Evolutionary conservation across 2,797 vertebrate genomes (phyloP), one percentile per base, ranked within the genome.

Genomic region (Pseudomugil tenellus): DNA sequence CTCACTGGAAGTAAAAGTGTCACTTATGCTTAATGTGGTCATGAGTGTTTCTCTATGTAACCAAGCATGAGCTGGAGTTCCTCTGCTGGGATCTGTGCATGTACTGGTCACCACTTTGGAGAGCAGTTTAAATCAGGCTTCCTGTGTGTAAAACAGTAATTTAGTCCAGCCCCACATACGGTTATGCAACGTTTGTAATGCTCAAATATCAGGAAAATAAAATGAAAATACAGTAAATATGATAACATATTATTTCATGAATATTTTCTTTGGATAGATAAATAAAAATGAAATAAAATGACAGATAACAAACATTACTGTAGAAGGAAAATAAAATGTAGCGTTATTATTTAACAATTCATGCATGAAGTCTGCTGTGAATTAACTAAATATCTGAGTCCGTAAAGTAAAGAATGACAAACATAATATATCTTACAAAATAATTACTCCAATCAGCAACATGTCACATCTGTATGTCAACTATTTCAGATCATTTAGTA

Each of bases 1-100:
- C 17, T 49, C 46, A 58, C 7, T 59, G 73, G 70, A 76, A 79
- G 56, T 17, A 41, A 60, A 73, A 29, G 4, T 52, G 2, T 67
- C 57, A 65, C 57, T 7, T 62, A 39, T 34, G n/a, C 32, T 28
- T 53, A 3, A 46, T 76, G 67, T 68, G 53, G 80, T 59, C 12
- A 17, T 34, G 4, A 2, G 13, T 25, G 39, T 19, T 54, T 46
- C 72, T 67, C 64, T 65, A 67, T 71, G 55, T 70, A 67, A 3
- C 66, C 26, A 34, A 28, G 49, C 34, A 59, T 56, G 48, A 57
- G 11, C 7, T 1, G 32, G 19, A 31, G 23, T 48, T 72, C 63
- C 37, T 19, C 48, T 64, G 28, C 29, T 49, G 11, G 28, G 21
- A 35, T 58, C 21, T 23, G 46, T 23, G 39, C 56, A 0, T 25